Evolutionary conservation across 2,113 vertebrate genomes (phyloP), one percentile per base, ranked within the genome.

Genomic region (Sigmodon hispidus): DNA sequence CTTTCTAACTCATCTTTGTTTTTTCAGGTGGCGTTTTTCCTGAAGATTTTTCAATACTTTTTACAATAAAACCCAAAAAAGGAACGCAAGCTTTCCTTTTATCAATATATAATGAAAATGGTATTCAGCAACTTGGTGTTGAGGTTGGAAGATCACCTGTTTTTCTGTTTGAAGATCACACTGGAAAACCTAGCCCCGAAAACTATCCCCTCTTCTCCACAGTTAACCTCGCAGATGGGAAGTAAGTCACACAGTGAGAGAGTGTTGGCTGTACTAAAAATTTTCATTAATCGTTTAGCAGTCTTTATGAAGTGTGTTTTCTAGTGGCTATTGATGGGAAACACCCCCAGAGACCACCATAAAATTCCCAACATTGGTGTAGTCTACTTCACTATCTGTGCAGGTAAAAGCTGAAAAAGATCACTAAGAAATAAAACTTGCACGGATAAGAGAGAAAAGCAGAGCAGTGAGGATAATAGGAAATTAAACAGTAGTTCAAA

Each of bases 1-100:
- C 81, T 96, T 95, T 90, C 72, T 94, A 88, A 97, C 34, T 84
- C 26, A 93, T 50, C 88, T 91, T 17, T 43, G 55, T 95, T 31
- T 94, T 97, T 88, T 87, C 97, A 99, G 99, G 97, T 98, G 99
- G 98, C 97, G 98, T 97, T 97, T 99, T 99, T 97, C 99, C 99
- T 59, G 99, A 99, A 98, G 99, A 99, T 97, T 99, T 99, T 98
- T 99, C 99, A 98, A 99, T 99, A 99, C 97, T 99, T 98, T 99
- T 99, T 98, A 99, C 99, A 94, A 97, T 99, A 94, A 99, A 99
- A 96, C 99, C 99, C 95, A 99, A 99, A 97, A 99, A 99, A 70
- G 99, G 99, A 94, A 98, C 99, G 90, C 99, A 99, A 98, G 99
- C 99, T 93, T 99, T 99, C 97, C 99, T 99, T 96, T 98, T 99